These are phyloP conservation scores for Pentalonia nigronervosa DNA, from an alignment of 1,140 invertebrate species.

Conservation along the genomic window DNA sequence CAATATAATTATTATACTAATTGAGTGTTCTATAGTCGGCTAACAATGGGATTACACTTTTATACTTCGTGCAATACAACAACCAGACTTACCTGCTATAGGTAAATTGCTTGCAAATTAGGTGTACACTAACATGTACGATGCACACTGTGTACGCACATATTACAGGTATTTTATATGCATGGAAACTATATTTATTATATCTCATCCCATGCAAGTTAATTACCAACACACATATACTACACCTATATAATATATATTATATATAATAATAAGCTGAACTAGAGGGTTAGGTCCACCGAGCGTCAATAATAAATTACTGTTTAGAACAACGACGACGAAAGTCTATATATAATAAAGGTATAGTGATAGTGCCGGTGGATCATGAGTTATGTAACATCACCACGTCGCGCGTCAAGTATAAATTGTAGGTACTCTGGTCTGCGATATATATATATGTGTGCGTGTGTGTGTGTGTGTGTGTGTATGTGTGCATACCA, in stretches of 20 bases:
- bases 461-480: too few species aligned
- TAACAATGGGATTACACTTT: too few species aligned
- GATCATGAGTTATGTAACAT: constrained; percentile 12
- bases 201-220: background rate
- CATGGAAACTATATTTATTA: background rate
- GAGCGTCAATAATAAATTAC: background rate
- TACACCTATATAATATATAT: background rate
- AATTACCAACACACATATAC: background rate
- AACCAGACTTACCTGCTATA: too few species aligned
- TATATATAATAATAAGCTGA: background rate
- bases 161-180: too few species aligned
- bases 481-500: too few species aligned
- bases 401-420: background rate
- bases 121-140: too few species aligned
- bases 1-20: too few species aligned
- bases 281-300: background rate
- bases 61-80: too few species aligned
- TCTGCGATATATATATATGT: background rate
- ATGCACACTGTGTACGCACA: too few species aligned
- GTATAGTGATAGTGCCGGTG: background rate
- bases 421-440: background rate
- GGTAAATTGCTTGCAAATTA: too few species aligned
- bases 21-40: too few species aligned
- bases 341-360: background rate
- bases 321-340: background rate